phyloP scores from a whole-genome alignment of 2,888 invertebrate genomes.

The Agonum fuliginosum region DNA sequence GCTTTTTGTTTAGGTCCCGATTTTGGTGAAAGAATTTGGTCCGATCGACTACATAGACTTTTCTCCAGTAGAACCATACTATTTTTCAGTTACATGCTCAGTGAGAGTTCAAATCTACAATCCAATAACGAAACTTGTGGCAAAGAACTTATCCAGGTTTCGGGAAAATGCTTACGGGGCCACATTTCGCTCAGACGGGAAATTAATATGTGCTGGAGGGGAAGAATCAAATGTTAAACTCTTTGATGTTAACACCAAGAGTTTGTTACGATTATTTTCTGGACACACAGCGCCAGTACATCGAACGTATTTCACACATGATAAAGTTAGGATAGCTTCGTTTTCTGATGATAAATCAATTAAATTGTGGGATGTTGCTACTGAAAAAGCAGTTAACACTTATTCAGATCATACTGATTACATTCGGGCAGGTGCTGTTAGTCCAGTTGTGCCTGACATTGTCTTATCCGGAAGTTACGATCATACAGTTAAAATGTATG shows the following conservation, averaged over 20 bases:
- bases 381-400: slow-evolving; percentile 82
- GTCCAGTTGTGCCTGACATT: slow-evolving; percentile 84
- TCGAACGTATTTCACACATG: slow-evolving; percentile 86
- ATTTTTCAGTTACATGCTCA: slow-evolving; percentile 95
- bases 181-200: slow-evolving; percentile 87
- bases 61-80: slow-evolving; percentile 90
- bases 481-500: slow-evolving; percentile 90
- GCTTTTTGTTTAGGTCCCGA: slow-evolving; percentile 80
- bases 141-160: slow-evolving; percentile 88
- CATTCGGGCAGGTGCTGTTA: slow-evolving; percentile 88
- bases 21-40: slow-evolving; percentile 93
- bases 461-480: slow-evolving; percentile 93
- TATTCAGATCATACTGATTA: slow-evolving; percentile 86
- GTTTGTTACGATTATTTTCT: slow-evolving; percentile 88
- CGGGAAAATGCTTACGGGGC: slow-evolving; percentile 91
- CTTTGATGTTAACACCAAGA: slow-evolving; percentile 91
- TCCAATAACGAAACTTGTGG: slow-evolving; percentile 87
- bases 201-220: slow-evolving; percentile 90
- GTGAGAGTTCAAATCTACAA: slow-evolving; percentile 91
- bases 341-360: slow-evolving; percentile 94
- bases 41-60: slow-evolving; percentile 94
- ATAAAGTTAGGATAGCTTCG: slow-evolving; percentile 86
- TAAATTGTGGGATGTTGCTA: slow-evolving; percentile 93
- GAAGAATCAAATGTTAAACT: slow-evolving; percentile 91
- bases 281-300: slow-evolving; percentile 89